Percentiles rank a stretch among this genome's conserved stretches.
Evolutionary conservation across 92 coral and sea anemone species (phyloP).

Genomic region (Hydrozoanthus gracilis): DNA sequence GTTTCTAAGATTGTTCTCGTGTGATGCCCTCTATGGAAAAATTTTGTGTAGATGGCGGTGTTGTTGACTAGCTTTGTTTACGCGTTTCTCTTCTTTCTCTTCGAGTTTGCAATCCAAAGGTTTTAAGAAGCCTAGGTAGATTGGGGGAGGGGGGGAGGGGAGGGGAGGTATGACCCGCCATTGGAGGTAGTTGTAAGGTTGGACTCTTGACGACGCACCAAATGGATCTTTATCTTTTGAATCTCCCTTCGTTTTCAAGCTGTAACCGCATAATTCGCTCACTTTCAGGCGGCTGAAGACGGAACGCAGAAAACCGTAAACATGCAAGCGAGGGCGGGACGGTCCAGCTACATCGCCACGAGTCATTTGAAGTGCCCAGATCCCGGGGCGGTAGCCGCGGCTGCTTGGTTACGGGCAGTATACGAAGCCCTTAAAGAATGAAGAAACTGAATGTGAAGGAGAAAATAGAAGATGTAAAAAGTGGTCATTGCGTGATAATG

Average conservation of each 20-base stretch:
- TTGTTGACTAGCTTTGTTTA: no score
- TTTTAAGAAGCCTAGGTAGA: no score
- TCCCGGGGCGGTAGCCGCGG: conserved; percentile 95
- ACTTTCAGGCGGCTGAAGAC: conserved; percentile 82
- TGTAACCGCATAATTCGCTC: not conserved
- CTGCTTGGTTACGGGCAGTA: conserved; percentile 87
- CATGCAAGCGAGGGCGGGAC: conserved; percentile 98
- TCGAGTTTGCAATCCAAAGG: no score
- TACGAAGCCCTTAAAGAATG: conserved; percentile 67
- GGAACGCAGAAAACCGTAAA: conserved; percentile 91
- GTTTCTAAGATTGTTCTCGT: no score
- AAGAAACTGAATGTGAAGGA: not conserved
- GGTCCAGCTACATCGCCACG: conserved; percentile 90
- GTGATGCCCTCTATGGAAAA: no score
- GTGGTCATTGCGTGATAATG: not conserved
- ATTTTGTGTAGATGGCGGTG: no score
- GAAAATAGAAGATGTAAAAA: not conserved
- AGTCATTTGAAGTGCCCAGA: conserved; percentile 81
- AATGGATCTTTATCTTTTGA: not conserved
- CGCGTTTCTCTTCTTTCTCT: no score
- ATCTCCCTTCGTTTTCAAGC: not conserved
- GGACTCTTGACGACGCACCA: no score
- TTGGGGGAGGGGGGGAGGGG: no score
- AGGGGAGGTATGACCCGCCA: no score
- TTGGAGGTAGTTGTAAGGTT: no score